These are phyloP conservation scores for Dendroctonus ponderosae DNA, from an alignment of 1,140 invertebrate species.

Conservation along the genomic window DNA sequence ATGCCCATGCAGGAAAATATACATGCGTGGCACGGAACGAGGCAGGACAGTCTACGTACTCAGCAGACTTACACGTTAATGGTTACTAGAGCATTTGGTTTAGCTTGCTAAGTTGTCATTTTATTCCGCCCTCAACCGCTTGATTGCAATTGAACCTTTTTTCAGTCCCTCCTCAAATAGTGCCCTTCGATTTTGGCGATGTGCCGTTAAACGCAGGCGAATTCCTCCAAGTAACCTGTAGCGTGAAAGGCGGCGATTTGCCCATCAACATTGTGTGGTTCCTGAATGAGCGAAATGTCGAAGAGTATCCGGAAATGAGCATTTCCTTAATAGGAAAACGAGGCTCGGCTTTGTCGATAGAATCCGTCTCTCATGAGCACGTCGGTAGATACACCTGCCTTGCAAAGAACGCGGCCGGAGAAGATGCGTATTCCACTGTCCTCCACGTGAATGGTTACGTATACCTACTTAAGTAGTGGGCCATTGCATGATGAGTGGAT, in stretches of 20 bases:
- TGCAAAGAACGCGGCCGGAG: slow-evolving; percentile 68
- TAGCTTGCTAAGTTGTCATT: slow-evolving; percentile 5
- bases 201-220: slow-evolving; percentile 67
- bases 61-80: slow-evolving; percentile 64
- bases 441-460: slow-evolving; percentile 42
- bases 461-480: neutral
- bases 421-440: slow-evolving; percentile 39
- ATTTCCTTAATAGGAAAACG: slow-evolving; percentile 42
- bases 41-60: slow-evolving; percentile 68
- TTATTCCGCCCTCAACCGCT: neutral
- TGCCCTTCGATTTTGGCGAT: slow-evolving; percentile 65
- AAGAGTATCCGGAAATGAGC: slow-evolving; percentile 41
- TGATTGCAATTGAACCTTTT: slow-evolving; percentile 4
- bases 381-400: slow-evolving; percentile 64
- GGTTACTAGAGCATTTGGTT: slow-evolving; percentile 42
- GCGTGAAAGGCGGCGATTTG: slow-evolving; percentile 65
- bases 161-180: slow-evolving; percentile 65
- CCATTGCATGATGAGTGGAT: neutral
- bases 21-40: slow-evolving; percentile 74
- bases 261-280: slow-evolving; percentile 62
- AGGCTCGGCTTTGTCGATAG: slow-evolving; percentile 61
- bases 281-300: slow-evolving; percentile 56
- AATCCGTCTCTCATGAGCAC: slow-evolving; percentile 67
- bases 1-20: slow-evolving; percentile 75
- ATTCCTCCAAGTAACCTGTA: slow-evolving; percentile 70